Conservation (phyloP, 2,888 invertebrate species). For the Chymomyza fuscimana region DNA sequence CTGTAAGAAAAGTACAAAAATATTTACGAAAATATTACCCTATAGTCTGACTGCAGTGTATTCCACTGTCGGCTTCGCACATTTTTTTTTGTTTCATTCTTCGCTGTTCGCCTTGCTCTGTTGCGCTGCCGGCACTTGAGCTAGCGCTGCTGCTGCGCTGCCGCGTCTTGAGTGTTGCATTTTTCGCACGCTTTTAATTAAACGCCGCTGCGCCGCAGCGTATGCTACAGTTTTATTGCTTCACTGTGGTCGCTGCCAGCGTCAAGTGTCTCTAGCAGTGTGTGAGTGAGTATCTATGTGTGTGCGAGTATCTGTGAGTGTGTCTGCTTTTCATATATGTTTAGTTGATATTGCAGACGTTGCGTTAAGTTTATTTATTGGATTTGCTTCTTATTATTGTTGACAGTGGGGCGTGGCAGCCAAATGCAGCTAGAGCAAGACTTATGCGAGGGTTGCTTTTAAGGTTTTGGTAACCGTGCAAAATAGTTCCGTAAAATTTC, state of each 20-base stretch:
- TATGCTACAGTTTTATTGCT: conserved; percentile 40
- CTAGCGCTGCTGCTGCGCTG: conserved; percentile 21
- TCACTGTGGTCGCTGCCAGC: neutral
- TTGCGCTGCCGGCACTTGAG: neutral
- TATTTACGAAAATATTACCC: too few species aligned
- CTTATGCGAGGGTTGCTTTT: too few species aligned
- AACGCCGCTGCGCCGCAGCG: conserved; percentile 45
- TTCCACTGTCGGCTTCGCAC: too few species aligned
- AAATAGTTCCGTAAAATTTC: too few species aligned
- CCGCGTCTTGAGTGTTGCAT: conserved; percentile 52
- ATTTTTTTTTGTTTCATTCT: neutral
- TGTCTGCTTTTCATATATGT: conserved; percentile 11
- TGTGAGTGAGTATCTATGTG: conserved; percentile 2
- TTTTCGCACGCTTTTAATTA: conserved; percentile 69
- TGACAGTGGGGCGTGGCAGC: neutral
- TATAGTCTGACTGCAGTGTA: too few species aligned
- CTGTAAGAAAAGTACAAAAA: too few species aligned
- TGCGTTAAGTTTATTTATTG: conserved; percentile 38
- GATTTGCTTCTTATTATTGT: conserved; percentile 8
- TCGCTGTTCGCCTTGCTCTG: neutral
- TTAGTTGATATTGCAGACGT: neutral
- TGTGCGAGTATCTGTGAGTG: neutral
- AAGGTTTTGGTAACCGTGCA: too few species aligned
- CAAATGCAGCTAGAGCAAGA: neutral
- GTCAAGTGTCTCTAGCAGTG: neutral